These are phyloP conservation scores for Phrynocephalus versicolor DNA, from an alignment of 2,113 vertebrate genomes.

Conservation along the genomic window DNA sequence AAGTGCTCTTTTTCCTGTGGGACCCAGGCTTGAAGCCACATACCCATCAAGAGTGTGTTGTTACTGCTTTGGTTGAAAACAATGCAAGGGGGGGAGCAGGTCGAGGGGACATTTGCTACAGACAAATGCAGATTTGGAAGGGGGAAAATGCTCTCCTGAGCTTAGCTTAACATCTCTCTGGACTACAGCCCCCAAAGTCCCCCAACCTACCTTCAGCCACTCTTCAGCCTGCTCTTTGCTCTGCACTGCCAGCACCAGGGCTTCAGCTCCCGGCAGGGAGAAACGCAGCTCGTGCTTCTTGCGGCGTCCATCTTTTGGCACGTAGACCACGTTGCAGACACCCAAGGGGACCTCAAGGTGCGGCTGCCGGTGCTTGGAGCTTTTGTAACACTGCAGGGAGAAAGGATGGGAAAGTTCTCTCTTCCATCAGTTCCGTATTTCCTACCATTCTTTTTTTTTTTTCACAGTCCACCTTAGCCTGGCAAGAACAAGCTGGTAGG, in stretches of 20 bases:
- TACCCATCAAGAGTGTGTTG: background rate
- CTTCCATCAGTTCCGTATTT: background rate
- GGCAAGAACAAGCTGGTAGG: background rate
- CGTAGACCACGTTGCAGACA: slow-evolving; percentile 87
- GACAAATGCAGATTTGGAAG: background rate
- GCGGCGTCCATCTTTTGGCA: slow-evolving; percentile 92
- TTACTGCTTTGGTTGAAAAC: background rate
- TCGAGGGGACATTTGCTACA: background rate
- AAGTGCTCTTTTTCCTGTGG: background rate
- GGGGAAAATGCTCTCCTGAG: background rate
- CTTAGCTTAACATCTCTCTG: background rate
- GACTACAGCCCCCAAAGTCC: too few relatives aligned
- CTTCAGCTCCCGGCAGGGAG: slow-evolving; percentile 85
- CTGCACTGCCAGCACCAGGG: slow-evolving; percentile 92
- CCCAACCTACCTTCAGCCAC: slow-evolving; percentile 89
- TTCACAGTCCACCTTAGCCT: rapidly evolving
- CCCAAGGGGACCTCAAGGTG: slow-evolving; percentile 85
- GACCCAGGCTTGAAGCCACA: background rate
- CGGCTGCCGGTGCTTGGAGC: slow-evolving; percentile 90
- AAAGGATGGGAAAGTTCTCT: background rate
- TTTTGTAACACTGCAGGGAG: slow-evolving; percentile 89
- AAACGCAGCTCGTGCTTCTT: slow-evolving; percentile 96
- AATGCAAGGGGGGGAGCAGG: background rate
- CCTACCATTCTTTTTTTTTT: background rate
- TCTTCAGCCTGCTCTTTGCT: slow-evolving; percentile 95